Conservation (phyloP, 2,888 invertebrate genomes). For the Metopia argyrocephala region DNA sequence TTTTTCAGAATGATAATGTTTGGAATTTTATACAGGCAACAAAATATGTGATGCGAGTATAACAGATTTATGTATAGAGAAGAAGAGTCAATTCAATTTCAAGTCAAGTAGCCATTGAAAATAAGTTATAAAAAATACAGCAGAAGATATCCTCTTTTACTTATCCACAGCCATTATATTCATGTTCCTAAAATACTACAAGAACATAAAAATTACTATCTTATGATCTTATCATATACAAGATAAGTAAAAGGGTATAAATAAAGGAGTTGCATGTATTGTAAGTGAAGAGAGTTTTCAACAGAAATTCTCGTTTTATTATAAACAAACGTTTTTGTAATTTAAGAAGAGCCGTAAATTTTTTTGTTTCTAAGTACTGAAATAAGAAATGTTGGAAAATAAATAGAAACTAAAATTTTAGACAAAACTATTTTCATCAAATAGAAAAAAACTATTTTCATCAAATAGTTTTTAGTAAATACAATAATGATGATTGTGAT, state of each 20-base stretch:
- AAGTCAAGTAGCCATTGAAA: no score
- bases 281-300: conserved; percentile 1
- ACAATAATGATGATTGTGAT: no score
- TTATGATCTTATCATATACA: conserved; percentile 49
- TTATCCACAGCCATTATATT: not conserved
- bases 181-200: conserved; percentile 32
- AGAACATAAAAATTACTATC: conserved; percentile 48
- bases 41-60: no score
- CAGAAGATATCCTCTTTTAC: not conserved
- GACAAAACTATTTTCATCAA: no score
- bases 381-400: not conserved
- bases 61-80: not conserved
- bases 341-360: not conserved
- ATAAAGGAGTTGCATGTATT: conserved; percentile 22
- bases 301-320: not conserved
- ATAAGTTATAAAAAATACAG: no score
- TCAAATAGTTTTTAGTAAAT: no score
- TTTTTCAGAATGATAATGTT: no score
- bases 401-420: not conserved
- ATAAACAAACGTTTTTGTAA: not conserved
- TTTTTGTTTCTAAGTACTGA: not conserved
- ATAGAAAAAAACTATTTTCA: no score
- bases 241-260: not conserved
- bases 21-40: no score
- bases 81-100: not conserved